Conservation (phyloP, 2,113 vertebrate species). For the Macrotis lagotis region DNA sequence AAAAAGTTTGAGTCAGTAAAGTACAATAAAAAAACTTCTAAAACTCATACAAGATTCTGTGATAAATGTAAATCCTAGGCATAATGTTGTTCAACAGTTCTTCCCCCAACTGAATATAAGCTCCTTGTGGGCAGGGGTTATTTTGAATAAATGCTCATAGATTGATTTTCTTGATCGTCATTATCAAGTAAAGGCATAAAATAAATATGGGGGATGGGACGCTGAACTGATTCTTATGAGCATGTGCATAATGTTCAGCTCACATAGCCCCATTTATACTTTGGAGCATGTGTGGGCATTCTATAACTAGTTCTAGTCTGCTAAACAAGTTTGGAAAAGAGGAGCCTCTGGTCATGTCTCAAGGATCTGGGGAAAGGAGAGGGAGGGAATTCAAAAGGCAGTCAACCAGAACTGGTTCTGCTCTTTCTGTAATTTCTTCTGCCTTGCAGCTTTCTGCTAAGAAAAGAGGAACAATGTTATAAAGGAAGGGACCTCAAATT, state of each 20-base stretch:
- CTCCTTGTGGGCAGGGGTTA: neutral
- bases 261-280: neutral
- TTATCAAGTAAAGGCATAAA: neutral
- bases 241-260: neutral
- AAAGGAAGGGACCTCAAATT: neutral
- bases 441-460: neutral
- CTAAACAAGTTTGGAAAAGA: neutral
- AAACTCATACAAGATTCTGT: neutral
- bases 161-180: neutral
- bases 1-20: neutral
- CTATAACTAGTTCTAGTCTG: neutral
- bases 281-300: neutral
- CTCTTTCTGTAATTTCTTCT: neutral
- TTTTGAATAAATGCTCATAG: neutral
- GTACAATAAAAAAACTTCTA: neutral
- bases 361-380: neutral
- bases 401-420: neutral
- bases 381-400: neutral
- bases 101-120: neutral
- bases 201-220: neutral
- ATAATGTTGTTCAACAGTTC: neutral
- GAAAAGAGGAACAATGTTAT: neutral
- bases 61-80: neutral
- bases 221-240: neutral
- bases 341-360: neutral